Conservation (phyloP, 2,888 invertebrate genomes). For the Drosophila anomalata region DNA sequence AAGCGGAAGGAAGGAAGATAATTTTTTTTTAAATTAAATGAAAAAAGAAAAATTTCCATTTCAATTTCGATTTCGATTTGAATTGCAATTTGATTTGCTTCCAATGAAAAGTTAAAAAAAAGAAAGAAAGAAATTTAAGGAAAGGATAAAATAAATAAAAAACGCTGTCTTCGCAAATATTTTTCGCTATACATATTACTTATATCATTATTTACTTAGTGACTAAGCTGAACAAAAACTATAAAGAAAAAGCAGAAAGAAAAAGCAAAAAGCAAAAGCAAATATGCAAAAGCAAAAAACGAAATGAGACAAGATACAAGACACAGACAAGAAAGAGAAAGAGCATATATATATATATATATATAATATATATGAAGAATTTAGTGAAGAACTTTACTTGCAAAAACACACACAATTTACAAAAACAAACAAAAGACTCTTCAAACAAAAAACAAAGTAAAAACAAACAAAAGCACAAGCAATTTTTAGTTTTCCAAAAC, state of each 20-base stretch:
- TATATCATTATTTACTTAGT: conserved; percentile 33
- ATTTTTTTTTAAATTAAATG: conserved; percentile 45
- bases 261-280: neutral
- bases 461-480: conserved; percentile 43
- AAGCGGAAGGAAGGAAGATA: conserved; percentile 3
- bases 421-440: conserved; percentile 37
- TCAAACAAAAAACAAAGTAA: neutral
- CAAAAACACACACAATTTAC: conserved; percentile 29
- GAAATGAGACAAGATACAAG: conserved; percentile 28
- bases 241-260: conserved; percentile 8
- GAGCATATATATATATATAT: neutral
- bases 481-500: conserved; percentile 54
- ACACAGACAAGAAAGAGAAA: conserved; percentile 25
- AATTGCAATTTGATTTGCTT: conserved; percentile 63
- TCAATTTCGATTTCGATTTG: conserved; percentile 38
- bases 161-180: conserved; percentile 74
- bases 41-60: conserved; percentile 25
- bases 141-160: conserved; percentile 38
- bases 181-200: conserved; percentile 52
- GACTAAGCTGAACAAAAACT: conserved; percentile 36
- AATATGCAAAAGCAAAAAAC: conserved; percentile 8
- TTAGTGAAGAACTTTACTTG: conserved; percentile 27
- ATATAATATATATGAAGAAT: conserved; percentile 11
- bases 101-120: conserved; percentile 38
- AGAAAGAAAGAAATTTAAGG: neutral